phyloP scores from a whole-genome alignment of 2,888 invertebrate genomes.

The Hedychridium roseum region DNA sequence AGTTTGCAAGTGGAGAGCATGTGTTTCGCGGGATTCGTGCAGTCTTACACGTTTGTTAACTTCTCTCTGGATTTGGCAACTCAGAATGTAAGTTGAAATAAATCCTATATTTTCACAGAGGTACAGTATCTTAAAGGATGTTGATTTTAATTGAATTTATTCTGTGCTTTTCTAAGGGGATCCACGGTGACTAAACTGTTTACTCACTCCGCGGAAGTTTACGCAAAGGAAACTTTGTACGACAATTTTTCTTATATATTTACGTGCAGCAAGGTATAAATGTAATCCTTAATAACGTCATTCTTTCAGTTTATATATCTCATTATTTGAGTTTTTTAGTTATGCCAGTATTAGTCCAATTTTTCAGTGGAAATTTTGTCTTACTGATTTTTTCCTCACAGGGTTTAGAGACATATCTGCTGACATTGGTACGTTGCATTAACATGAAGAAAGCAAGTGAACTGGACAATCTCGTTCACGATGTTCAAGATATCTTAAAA shows the following conservation, averaged over 20 bases:
- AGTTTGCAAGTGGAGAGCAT: slow-evolving; percentile 12
- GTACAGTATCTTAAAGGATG: neutral
- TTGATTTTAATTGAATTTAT: neutral
- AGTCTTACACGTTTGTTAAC: slow-evolving; percentile 31
- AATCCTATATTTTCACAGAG: neutral
- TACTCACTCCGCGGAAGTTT: slow-evolving; percentile 4
- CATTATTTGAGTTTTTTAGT: neutral
- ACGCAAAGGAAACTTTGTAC: slow-evolving; percentile 2
- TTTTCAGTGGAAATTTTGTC: no score
- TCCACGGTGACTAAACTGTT: slow-evolving; percentile 2
- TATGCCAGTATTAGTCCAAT: neutral
- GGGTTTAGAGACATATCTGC: slow-evolving; percentile 41
- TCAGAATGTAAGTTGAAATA: slow-evolving; percentile 43
- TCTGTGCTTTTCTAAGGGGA: slow-evolving; percentile 31
- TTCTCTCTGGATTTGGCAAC: slow-evolving; percentile 38
- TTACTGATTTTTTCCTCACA: slow-evolving; percentile 15
- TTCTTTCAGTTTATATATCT: no score
- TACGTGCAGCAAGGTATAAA: slow-evolving; percentile 29
- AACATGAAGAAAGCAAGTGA: slow-evolving; percentile 35
- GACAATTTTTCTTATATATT: slow-evolving; percentile 26
- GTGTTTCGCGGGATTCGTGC: slow-evolving; percentile 36
- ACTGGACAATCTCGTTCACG: slow-evolving; percentile 17
- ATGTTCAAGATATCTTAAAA: slow-evolving; percentile 22
- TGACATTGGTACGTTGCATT: slow-evolving; percentile 36
- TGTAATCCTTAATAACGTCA: no score